Base-by-base conservation (phyloP, 1,140 invertebrate species). In the Platyscapa corneri region DNA sequence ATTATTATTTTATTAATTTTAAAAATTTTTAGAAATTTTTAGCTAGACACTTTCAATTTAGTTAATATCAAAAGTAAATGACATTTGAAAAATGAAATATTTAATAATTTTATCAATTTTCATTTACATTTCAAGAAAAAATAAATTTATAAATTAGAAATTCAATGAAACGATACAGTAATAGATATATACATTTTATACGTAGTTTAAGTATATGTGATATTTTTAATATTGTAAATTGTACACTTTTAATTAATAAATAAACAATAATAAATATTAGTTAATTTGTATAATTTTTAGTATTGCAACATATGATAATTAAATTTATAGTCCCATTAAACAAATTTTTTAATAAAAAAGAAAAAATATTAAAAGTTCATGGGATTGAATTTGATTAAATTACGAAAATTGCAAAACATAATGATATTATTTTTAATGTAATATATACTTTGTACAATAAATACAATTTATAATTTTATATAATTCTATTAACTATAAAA, bases 371-470 rank as follows among this genome's bases (percentile, higher is more conserved):
- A 37, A 27, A 23, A 72, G 27, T 74, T 74, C 8, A 74, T 74
- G 70, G 70, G 37, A 74, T 74, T 74, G 8, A 74, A 42, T 74
- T 74, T n/a, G 23, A 74, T 74, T 42, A 42, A 77, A 70, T 49
- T 14, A 49, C 60, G 46, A 34, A n/a, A 64, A 32, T 83, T 76
- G 30, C 56, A 72, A 84, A 84, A 46, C 67, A 56, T 80, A 85
- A 79, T 77, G 30, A 87, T 87, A 87, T 83, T 83, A 87, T 70
- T 85, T 72, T 88, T 86, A 87, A 84, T 75, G 67, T 87, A 87
- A 75, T 83, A 87, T 88, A 89, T 88, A 89, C 49, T 89, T 89
- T 90, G 87, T 91, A 90, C 88, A 91, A 91, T 89, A 90, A 89
- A 89, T 89, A 91, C 87, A 90, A 79, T 84, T 76, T 79, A 84